Percentiles rank a stretch among this genome's conserved stretches.
Conservation (phyloP, 2,113 vertebrate species). For the Siniperca chuatsi region DNA sequence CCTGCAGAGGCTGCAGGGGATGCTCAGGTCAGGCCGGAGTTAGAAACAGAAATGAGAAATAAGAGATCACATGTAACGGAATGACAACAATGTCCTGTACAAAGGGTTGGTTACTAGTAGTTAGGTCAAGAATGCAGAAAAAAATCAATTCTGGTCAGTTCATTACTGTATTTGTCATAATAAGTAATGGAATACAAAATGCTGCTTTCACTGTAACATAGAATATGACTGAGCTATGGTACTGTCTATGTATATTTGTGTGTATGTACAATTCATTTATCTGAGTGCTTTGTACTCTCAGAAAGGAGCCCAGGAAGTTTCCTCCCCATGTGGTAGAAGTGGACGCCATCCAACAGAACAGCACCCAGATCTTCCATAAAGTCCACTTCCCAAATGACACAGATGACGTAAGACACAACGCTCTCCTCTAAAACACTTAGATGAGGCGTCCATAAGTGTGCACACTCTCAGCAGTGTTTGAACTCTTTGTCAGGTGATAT, state of each 20-base stretch:
- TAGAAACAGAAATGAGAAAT: neutral
- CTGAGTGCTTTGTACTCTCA: constrained; percentile 66
- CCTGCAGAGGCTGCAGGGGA: constrained; percentile 86
- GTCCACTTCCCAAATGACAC: constrained; percentile 90
- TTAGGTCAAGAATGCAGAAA: neutral
- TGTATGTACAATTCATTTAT: neutral
- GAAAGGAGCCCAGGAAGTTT: constrained; percentile 87
- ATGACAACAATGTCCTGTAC: neutral
- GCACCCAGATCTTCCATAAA: constrained; percentile 90
- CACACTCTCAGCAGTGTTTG: neutral
- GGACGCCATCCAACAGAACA: constrained; percentile 90
- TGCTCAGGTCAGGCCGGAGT: constrained; percentile 85
- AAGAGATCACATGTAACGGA: neutral
- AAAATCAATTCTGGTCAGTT: neutral
- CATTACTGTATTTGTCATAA: neutral
- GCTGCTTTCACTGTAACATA: no score
- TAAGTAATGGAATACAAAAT: neutral
- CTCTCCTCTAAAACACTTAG: neutral
- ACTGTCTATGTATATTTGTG: neutral
- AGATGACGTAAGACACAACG: constrained; percentile 81
- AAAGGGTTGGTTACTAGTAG: neutral
- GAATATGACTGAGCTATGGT: neutral
- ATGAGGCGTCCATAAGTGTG: neutral
- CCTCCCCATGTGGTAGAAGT: constrained; percentile 92
- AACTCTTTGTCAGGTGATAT: neutral